Conservation (phyloP, 2,113 vertebrate genomes). For the Catagonus wagneri region DNA sequence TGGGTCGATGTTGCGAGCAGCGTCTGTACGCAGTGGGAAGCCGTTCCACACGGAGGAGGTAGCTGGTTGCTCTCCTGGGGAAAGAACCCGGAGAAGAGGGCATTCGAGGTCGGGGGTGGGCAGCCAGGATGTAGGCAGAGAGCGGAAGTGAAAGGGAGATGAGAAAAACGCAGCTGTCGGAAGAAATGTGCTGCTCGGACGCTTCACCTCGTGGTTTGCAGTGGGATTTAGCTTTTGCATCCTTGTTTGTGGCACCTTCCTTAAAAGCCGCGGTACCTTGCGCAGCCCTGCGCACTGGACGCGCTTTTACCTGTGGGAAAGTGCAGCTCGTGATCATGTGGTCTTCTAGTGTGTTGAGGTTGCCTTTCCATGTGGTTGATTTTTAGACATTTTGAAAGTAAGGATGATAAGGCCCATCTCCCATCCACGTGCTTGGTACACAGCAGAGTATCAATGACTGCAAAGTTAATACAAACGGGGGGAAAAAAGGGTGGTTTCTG, state of each 20-base stretch:
- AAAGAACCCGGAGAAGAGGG: rapidly evolving
- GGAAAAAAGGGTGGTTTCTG: background rate
- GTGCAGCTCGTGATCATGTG: rapidly evolving
- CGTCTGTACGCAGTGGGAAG: background rate
- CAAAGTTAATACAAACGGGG: background rate
- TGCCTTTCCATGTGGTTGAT: background rate
- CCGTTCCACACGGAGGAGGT: background rate
- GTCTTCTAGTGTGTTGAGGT: background rate
- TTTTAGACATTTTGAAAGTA: background rate
- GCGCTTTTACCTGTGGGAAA: no score
- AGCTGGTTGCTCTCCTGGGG: background rate
- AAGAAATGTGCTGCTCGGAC: background rate
- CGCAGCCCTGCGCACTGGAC: no score
- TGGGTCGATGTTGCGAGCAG: no score
- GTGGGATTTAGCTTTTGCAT: no score
- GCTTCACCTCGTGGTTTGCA: background rate
- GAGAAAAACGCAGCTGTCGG: rapidly evolving
- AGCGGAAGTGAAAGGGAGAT: no score
- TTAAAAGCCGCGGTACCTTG: background rate
- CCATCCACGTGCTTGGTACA: rapidly evolving
- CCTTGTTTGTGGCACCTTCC: rapidly evolving
- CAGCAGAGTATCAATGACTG: background rate
- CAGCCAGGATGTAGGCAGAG: background rate
- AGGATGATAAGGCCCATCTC: background rate
- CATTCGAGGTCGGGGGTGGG: background rate